phyloP scores from a whole-genome alignment of 2,797 vertebrate genomes.

The Saxicola maurus region DNA sequence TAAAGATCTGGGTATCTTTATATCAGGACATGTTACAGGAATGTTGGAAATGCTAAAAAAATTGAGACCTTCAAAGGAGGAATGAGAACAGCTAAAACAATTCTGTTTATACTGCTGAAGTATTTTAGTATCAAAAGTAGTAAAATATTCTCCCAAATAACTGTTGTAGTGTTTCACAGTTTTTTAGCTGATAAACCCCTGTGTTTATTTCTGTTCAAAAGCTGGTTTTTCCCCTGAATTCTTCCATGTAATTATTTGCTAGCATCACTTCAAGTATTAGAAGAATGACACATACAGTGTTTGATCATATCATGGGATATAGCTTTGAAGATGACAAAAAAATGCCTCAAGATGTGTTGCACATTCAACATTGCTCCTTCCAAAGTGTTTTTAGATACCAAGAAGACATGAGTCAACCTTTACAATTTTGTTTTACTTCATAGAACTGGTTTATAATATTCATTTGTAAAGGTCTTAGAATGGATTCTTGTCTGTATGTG shows the following conservation, averaged over 20 bases:
- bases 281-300: not conserved
- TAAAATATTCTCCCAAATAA: not conserved
- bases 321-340: conserved; percentile 8
- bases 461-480: not conserved
- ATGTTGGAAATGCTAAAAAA: not conserved
- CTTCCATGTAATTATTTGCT: not conserved
- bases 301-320: not conserved
- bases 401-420: not conserved
- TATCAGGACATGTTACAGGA: not conserved
- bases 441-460: not conserved
- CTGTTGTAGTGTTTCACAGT: not conserved
- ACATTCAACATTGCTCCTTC: not conserved
- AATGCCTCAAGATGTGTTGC: not conserved
- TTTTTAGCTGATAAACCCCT: not conserved
- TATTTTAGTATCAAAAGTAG: not conserved
- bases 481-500: not conserved
- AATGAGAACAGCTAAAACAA: not conserved
- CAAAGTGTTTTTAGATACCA: not conserved
- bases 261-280: not conserved
- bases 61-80: not conserved
- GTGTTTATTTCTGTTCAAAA: not conserved
- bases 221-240: not conserved
- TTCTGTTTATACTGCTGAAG: not conserved
- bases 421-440: not conserved
- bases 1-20: not conserved